These are phyloP conservation scores for Beroe forskalii DNA, from an alignment of 37 sponge, comb jelly and placozoan genomes.

Conservation along the genomic window DNA sequence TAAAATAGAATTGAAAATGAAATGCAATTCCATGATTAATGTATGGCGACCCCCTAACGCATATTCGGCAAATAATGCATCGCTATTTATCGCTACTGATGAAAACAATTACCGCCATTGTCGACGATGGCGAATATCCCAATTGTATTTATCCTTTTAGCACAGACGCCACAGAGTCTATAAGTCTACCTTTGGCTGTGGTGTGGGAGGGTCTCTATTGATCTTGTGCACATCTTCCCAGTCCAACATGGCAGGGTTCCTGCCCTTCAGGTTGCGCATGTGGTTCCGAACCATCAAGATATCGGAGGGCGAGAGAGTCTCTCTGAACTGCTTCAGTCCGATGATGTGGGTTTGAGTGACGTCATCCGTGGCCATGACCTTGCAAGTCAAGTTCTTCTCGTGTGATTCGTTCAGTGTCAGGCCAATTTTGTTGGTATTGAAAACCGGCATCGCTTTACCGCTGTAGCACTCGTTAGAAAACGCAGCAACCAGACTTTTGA, in stretches of 20 bases:
- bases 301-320: neutral
- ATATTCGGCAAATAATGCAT: too few relatives aligned
- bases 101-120: too few relatives aligned
- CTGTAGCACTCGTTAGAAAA: slow-evolving; percentile 18
- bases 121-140: too few relatives aligned
- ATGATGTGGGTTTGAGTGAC: slow-evolving; percentile 42
- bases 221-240: slow-evolving; percentile 8
- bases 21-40: too few relatives aligned
- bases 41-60: too few relatives aligned
- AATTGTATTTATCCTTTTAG: too few relatives aligned
- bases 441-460: slow-evolving; percentile 9
- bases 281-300: slow-evolving; percentile 42
- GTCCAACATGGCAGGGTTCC: slow-evolving; percentile 39
- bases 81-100: too few relatives aligned
- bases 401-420: neutral
- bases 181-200: too few relatives aligned
- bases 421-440: slow-evolving; percentile 16
- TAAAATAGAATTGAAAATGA: too few relatives aligned
- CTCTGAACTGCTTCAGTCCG: slow-evolving; percentile 34
- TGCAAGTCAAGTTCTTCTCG: slow-evolving; percentile 8
- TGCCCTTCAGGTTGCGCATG: slow-evolving; percentile 28
- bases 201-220: neutral
- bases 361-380: neutral
- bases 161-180: too few relatives aligned
- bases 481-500: neutral